Percentiles rank a stretch among this genome's conserved stretches.
Conservation (phyloP, 1,140 invertebrate species). For the Apis cerana region DNA sequence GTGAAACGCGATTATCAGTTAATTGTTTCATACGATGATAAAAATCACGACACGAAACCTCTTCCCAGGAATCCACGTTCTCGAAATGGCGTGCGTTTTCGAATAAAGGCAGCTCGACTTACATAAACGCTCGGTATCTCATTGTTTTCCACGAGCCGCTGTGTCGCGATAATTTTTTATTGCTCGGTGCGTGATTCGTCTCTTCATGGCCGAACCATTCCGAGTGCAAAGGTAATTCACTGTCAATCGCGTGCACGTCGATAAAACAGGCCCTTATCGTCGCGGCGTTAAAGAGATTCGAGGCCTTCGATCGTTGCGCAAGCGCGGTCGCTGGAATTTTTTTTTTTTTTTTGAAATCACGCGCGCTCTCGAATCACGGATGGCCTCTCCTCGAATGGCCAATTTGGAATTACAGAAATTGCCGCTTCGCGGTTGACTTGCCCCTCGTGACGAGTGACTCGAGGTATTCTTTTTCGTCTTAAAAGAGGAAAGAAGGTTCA, state of each 20-base stretch:
- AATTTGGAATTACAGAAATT: slow-evolving; percentile 58
- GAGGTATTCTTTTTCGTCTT: slow-evolving; percentile 36
- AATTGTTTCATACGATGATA: neutral
- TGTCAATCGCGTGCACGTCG: slow-evolving; percentile 33
- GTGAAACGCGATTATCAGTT: too few relatives aligned
- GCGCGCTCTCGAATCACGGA: slow-evolving; percentile 32
- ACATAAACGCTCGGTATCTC: neutral
- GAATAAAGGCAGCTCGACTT: neutral
- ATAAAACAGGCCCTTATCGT: slow-evolving; percentile 41
- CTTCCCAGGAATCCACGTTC: neutral
- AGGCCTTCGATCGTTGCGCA: slow-evolving; percentile 34
- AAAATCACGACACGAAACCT: neutral
- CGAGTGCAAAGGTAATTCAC: slow-evolving; percentile 13
- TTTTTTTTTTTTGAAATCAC: neutral
- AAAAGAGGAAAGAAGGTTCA: too few relatives aligned
- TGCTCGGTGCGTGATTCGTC: neutral
- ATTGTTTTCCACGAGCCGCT: slow-evolving; percentile 17
- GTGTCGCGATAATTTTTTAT: slow-evolving; percentile 22
- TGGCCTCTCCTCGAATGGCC: slow-evolving; percentile 34
- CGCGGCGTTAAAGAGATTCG: neutral
- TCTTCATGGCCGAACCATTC: neutral
- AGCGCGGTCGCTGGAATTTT: slow-evolving; percentile 2
- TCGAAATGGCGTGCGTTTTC: neutral
- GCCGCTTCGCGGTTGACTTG: slow-evolving; percentile 61
- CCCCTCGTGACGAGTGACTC: slow-evolving; percentile 28